A percentile compares a stretch with the other conserved stretches of the same genome.
These are phyloP conservation scores for Leptodirus hochenwartii DNA, from an alignment of 2,888 invertebrate species.

Conservation along the genomic window DNA sequence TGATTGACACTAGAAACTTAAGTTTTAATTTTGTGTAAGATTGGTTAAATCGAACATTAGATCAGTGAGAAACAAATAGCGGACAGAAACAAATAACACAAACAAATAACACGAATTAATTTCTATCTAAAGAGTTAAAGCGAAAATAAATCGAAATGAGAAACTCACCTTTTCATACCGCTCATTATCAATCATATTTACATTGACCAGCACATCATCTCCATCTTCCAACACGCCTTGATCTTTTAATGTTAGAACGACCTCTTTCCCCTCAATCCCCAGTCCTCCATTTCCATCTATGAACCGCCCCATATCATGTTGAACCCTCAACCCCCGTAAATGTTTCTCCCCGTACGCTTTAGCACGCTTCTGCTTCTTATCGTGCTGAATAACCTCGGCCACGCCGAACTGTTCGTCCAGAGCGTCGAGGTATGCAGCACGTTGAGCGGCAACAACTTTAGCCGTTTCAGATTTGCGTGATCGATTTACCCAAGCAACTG, in stretches of 20 bases:
- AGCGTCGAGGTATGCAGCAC: too few relatives aligned
- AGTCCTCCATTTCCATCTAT: too few relatives aligned
- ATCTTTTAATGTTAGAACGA: constrained; percentile 88
- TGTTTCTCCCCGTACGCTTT: constrained; percentile 49
- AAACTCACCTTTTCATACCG: constrained; percentile 49
- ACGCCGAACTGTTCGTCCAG: constrained; percentile 91
- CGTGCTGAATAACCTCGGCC: constrained; percentile 64
- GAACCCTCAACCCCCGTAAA: constrained; percentile 67
- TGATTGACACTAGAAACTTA: too few relatives aligned
- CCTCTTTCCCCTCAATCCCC: constrained; percentile 65
- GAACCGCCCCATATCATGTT: constrained; percentile 54
- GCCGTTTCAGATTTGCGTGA: constrained; percentile 58
- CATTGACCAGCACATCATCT: constrained; percentile 81
- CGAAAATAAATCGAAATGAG: constrained; percentile 5
- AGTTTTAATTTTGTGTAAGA: too few relatives aligned
- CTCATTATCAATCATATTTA: constrained; percentile 75
- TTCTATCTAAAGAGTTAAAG: background rate
- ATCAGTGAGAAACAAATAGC: too few relatives aligned
- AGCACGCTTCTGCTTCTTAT: constrained; percentile 37
- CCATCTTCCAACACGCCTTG: constrained; percentile 71
- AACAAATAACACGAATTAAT: constrained; percentile 8
- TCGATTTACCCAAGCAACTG: constrained; percentile 66
- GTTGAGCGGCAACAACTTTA: constrained; percentile 68
- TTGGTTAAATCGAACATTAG: too few relatives aligned
- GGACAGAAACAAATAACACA: too few relatives aligned